Conservation (phyloP, 2,113 vertebrate species). For the Martes martes region DNA sequence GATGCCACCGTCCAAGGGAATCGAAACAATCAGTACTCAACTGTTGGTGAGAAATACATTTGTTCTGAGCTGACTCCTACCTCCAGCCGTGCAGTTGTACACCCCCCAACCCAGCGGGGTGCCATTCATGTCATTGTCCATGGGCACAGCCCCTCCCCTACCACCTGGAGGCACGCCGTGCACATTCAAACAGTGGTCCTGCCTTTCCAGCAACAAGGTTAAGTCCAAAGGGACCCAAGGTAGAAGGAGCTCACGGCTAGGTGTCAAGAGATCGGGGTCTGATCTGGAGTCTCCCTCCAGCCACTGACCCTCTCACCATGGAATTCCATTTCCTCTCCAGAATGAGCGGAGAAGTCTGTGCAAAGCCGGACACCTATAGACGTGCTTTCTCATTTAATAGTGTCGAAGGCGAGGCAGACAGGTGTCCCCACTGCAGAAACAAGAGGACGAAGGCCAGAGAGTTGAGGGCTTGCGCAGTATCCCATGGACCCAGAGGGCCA, state of each 20-base stretch:
- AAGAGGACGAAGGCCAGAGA: background rate
- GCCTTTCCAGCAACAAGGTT: background rate
- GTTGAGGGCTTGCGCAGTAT: background rate
- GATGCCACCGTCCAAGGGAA: background rate
- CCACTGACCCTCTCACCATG: background rate
- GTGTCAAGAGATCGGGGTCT: background rate
- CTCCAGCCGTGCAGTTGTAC: too few species aligned
- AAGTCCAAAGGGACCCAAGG: background rate
- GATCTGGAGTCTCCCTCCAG: background rate
- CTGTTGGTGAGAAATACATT: background rate
- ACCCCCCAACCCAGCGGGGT: fast-evolving
- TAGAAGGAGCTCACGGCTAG: background rate
- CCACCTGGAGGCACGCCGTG: background rate
- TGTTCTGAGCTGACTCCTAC: background rate
- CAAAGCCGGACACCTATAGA: background rate
- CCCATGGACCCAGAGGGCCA: fast-evolving
- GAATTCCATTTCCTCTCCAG: background rate
- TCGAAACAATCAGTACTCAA: background rate
- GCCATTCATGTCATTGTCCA: fast-evolving
- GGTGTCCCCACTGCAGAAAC: background rate
- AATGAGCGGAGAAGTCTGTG: background rate
- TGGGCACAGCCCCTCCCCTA: fast-evolving
- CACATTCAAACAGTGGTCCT: fast-evolving
- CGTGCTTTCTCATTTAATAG: background rate
- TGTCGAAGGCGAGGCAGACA: background rate